Percentiles rank a stretch among this genome's conserved stretches.
phyloP scores from a whole-genome alignment of 2,113 vertebrate genomes.

The Oncorhynchus mykiss region DNA sequence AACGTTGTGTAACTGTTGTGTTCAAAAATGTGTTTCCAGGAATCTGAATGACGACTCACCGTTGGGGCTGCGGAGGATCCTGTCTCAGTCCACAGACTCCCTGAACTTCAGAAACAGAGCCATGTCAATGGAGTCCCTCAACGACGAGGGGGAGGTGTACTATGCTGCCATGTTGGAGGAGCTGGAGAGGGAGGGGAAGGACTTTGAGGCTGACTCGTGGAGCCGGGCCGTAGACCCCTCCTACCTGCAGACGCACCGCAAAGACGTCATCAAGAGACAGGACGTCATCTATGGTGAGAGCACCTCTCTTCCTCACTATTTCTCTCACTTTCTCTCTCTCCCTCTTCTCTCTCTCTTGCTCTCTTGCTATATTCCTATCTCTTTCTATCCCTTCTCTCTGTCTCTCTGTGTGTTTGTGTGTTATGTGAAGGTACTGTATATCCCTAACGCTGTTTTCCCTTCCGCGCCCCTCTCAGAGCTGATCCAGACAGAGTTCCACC shows the following conservation, averaged over 20 bases:
- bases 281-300: constrained; percentile 91
- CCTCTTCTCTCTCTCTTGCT: neutral
- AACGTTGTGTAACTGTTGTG: neutral
- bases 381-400: constrained; percentile 77
- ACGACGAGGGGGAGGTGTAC: constrained; percentile 84
- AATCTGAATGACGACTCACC: constrained; percentile 83
- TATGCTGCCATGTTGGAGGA: constrained; percentile 87
- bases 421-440: no score
- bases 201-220: constrained; percentile 90
- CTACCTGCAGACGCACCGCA: constrained; percentile 89
- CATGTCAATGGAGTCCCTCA: constrained; percentile 89
- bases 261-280: constrained; percentile 91
- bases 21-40: constrained; percentile 56
- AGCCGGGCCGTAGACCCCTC: constrained; percentile 84
- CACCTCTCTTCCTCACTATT: neutral
- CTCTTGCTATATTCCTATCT: constrained; percentile 82
- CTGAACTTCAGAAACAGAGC: constrained; percentile 90
- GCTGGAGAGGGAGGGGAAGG: constrained; percentile 81
- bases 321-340: constrained; percentile 1
- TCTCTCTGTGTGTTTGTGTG: constrained; percentile 56
- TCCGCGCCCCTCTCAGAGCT: constrained; percentile 76
- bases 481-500: constrained; percentile 93
- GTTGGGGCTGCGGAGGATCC: constrained; percentile 84
- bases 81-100: constrained; percentile 93
- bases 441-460: constrained; percentile 53